Evolutionary conservation across 2,888 invertebrate species (phyloP).

Genomic region (Epistrophe grossulariae): DNA sequence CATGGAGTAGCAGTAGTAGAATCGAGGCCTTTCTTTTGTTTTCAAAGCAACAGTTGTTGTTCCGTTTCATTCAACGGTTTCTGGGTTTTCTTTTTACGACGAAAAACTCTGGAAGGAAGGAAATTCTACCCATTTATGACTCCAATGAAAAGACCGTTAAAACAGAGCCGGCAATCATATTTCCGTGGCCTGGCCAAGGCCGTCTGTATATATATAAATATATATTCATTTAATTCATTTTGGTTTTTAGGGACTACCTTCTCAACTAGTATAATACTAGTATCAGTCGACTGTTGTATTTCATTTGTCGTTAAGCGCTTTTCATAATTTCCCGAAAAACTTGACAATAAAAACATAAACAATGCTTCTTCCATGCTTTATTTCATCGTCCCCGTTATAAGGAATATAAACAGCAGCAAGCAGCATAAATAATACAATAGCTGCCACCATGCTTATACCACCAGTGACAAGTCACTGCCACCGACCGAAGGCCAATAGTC

Average conservation of each 20-base stretch:
- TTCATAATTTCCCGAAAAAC: constrained; percentile 63
- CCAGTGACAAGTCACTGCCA: not conserved
- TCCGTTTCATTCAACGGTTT: constrained; percentile 36
- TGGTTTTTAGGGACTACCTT: not conserved
- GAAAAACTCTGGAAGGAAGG: not conserved
- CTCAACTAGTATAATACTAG: not conserved
- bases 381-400: not conserved
- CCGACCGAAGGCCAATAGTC: not conserved
- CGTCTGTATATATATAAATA: not conserved
- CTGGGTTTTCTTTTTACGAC: not conserved
- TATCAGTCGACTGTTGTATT: constrained; percentile 46
- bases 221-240: not conserved
- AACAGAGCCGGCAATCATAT: constrained; percentile 57
- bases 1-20: not conserved
- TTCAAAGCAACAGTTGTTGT: constrained; percentile 65
- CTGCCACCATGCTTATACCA: constrained; percentile 18
- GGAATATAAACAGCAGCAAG: constrained; percentile 42
- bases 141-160: constrained; percentile 59
- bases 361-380: constrained; percentile 40
- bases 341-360: constrained; percentile 58
- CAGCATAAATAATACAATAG: constrained; percentile 56
- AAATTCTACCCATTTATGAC: constrained; percentile 55
- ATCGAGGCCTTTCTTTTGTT: constrained; percentile 12
- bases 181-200: constrained; percentile 49
- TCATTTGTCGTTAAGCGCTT: constrained; percentile 66